phyloP scores from a whole-genome alignment of 2,888 invertebrate species.

The Hipparchia sbordonii region DNA sequence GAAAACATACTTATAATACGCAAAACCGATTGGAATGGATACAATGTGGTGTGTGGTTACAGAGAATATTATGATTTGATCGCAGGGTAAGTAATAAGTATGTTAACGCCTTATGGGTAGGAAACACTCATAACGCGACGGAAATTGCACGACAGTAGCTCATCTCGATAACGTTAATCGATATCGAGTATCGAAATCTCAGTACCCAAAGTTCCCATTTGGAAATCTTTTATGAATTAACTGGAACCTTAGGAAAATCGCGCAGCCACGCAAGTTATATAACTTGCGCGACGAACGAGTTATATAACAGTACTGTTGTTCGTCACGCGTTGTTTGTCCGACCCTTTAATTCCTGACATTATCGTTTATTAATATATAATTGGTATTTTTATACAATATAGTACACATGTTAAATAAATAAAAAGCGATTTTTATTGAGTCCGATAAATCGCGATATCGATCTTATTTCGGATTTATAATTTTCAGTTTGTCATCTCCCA shows the following conservation, averaged over 20 bases:
- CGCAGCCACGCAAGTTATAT: no score
- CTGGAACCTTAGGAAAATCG: no score
- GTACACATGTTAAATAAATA: constrained; percentile 7
- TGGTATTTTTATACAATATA: not conserved
- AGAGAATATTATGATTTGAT: not conserved
- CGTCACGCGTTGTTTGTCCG: no score
- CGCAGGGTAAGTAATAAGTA: not conserved
- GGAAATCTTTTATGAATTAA: no score
- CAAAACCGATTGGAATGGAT: not conserved
- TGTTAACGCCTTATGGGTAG: not conserved
- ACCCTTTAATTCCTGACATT: not conserved
- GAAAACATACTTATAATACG: not conserved
- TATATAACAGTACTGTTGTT: no score
- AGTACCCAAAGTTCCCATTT: no score
- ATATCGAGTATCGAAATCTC: no score
- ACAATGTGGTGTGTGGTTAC: not conserved
- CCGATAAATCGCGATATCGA: not conserved
- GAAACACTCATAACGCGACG: not conserved
- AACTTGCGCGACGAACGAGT: no score
- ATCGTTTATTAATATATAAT: not conserved
- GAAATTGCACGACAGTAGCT: no score
- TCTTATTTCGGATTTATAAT: not conserved
- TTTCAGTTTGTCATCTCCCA: not conserved
- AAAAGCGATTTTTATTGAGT: not conserved
- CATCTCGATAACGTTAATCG: no score